Evolutionary conservation across 92 coral and sea anemone genomes (phyloP).

Genomic region (Zoanthus gigantus): DNA sequence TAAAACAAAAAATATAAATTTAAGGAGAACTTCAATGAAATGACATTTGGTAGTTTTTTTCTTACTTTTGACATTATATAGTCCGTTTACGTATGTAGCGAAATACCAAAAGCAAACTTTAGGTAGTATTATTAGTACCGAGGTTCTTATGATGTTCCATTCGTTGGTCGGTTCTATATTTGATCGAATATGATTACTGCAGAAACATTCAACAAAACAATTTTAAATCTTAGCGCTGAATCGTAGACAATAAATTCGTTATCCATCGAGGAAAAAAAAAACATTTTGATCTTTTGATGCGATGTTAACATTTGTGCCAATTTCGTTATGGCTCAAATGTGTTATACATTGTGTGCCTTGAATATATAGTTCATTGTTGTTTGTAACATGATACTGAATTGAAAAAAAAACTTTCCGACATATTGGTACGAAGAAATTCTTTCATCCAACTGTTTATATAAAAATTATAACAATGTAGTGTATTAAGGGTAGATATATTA

Average conservation of each 20-base stretch:
- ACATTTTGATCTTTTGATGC: neutral
- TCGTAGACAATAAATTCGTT: neutral
- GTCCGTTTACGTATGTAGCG: neutral
- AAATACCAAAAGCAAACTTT: neutral
- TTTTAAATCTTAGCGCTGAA: neutral
- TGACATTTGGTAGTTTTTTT: too few relatives aligned
- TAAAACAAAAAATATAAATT: too few relatives aligned
- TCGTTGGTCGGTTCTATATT: neutral
- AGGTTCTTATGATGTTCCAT: neutral
- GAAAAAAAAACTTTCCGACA: neutral
- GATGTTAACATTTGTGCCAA: neutral
- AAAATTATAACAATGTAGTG: neutral
- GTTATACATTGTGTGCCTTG: neutral
- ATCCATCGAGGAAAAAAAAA: neutral
- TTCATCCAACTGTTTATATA: neutral
- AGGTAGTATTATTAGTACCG: neutral
- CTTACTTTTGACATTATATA: neutral
- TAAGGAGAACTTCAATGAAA: too few relatives aligned
- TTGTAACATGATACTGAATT: neutral
- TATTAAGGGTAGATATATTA: neutral
- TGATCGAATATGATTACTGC: neutral
- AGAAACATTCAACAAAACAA: neutral
- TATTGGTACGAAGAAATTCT: neutral
- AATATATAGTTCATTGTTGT: neutral
- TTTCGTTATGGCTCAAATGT: neutral